Conservation (phyloP, 2,113 vertebrate genomes). For the Bungarus multicinctus region DNA sequence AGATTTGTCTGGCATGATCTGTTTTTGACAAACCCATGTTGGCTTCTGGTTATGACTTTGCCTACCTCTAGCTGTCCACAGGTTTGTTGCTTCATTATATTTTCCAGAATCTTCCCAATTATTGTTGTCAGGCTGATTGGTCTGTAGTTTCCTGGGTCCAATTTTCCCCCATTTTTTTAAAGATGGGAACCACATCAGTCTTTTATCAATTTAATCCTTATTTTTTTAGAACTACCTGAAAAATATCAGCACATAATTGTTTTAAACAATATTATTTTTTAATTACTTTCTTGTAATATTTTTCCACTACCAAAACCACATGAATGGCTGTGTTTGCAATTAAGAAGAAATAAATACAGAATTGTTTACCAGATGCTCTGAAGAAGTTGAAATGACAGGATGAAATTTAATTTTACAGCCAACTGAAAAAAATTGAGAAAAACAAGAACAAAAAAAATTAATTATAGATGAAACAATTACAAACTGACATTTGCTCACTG, state of each 20-base stretch:
- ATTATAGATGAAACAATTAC: slow-evolving; percentile 33
- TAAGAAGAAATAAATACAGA: slow-evolving; percentile 45
- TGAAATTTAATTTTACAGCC: slow-evolving; percentile 36
- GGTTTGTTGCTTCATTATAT: background rate
- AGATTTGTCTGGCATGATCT: background rate
- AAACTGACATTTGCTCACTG: slow-evolving; percentile 37
- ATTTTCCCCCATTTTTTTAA: background rate
- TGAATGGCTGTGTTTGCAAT: slow-evolving; percentile 44
- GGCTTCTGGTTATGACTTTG: background rate
- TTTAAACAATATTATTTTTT: slow-evolving; percentile 40
- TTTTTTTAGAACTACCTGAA: slow-evolving; percentile 11
- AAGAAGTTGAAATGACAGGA: slow-evolving; percentile 39
- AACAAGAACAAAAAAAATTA: slow-evolving; percentile 15
- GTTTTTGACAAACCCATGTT: background rate
- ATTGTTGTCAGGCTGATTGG: background rate
- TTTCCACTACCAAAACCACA: slow-evolving; percentile 40
- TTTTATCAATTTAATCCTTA: background rate
- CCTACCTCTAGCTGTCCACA: too few relatives aligned
- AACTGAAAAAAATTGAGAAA: slow-evolving; percentile 30
- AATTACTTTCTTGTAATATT: slow-evolving; percentile 26
- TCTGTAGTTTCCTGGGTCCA: background rate
- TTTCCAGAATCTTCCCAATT: background rate
- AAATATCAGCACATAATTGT: slow-evolving; percentile 19
- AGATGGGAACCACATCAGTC: background rate
- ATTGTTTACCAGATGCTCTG: background rate